Percentiles rank a stretch among this genome's conserved stretches.
These are phyloP conservation scores for Troglohyphantes excavatus DNA, from an alignment of 2,888 invertebrate genomes.

Conservation along the genomic window DNA sequence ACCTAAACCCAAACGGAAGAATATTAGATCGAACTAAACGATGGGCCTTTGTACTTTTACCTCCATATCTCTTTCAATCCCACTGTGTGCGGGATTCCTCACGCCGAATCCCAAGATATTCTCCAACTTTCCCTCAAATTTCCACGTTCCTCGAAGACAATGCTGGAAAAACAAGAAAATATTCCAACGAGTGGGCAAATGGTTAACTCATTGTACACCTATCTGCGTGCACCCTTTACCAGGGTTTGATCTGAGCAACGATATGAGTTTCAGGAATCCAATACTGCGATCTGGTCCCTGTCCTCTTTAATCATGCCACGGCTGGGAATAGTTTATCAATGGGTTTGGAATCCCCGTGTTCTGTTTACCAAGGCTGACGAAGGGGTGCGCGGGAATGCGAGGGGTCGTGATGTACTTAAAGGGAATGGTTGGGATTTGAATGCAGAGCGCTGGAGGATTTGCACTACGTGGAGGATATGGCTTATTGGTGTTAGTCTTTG, in stretches of 20 bases:
- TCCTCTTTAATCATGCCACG: slow-evolving; percentile 35
- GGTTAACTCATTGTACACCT: background rate
- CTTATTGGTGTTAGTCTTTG: slow-evolving; percentile 1
- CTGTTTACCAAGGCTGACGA: slow-evolving; percentile 67
- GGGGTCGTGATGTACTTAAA: slow-evolving; percentile 30
- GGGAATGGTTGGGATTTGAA: slow-evolving; percentile 27
- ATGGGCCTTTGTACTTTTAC: too few species aligned
- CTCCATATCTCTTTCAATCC: too few species aligned
- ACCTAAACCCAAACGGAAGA: too few species aligned
- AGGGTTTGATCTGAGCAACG: background rate
- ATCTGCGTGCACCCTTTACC: background rate
- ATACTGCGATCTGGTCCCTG: background rate
- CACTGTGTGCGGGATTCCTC: too few species aligned
- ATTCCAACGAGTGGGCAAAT: background rate
- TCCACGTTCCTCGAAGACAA: slow-evolving; percentile 16
- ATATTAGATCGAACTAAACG: too few species aligned
- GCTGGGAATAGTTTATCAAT: slow-evolving; percentile 44
- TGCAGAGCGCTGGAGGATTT: slow-evolving; percentile 25
- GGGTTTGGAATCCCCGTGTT: slow-evolving; percentile 29
- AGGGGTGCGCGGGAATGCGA: slow-evolving; percentile 22
- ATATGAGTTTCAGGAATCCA: slow-evolving; percentile 31
- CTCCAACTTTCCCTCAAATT: background rate
- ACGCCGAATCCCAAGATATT: background rate
- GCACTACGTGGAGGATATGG: background rate
- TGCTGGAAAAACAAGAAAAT: background rate